Percentiles rank a stretch among this genome's conserved stretches.
These are phyloP conservation scores for Pitangus sulphuratus DNA, from an alignment of 2,797 vertebrate species.

Conservation along the genomic window DNA sequence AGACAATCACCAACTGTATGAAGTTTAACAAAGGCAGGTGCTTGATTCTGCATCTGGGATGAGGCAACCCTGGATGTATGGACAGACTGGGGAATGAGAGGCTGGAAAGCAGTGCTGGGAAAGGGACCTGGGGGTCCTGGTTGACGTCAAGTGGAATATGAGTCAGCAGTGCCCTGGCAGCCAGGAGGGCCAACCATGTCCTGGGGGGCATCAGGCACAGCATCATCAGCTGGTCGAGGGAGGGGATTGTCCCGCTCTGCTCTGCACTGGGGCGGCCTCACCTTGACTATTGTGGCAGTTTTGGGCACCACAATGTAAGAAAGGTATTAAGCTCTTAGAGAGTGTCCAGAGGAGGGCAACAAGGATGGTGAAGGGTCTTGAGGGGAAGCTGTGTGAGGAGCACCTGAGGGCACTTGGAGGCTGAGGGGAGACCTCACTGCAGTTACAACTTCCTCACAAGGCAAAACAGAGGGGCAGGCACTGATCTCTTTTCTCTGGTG, in stretches of 20 bases:
- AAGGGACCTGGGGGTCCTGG: background rate
- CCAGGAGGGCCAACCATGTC: background rate
- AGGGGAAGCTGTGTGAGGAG: rapidly evolving
- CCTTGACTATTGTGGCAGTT: background rate
- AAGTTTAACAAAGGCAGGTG: background rate
- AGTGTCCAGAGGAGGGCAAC: background rate
- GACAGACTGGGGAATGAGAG: background rate
- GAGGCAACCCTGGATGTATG: rapidly evolving
- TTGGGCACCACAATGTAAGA: background rate
- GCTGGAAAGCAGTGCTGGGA: background rate
- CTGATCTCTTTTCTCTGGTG: background rate
- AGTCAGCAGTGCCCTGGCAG: background rate
- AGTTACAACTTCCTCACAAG: background rate
- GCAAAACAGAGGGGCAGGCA: rapidly evolving
- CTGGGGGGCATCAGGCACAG: background rate
- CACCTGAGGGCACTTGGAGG: background rate
- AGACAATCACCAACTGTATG: rapidly evolving
- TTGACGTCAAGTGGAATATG: background rate
- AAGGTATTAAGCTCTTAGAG: background rate
- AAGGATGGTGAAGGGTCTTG: background rate
- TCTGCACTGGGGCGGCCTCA: rapidly evolving
- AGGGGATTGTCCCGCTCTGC: background rate
- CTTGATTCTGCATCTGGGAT: background rate
- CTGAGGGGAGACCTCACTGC: background rate
- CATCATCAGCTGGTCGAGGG: rapidly evolving